A percentile compares a stretch with the other conserved stretches of the same genome.
phyloP scores from a whole-genome alignment of 2,113 vertebrate species.

The Notothenia rossii region DNA sequence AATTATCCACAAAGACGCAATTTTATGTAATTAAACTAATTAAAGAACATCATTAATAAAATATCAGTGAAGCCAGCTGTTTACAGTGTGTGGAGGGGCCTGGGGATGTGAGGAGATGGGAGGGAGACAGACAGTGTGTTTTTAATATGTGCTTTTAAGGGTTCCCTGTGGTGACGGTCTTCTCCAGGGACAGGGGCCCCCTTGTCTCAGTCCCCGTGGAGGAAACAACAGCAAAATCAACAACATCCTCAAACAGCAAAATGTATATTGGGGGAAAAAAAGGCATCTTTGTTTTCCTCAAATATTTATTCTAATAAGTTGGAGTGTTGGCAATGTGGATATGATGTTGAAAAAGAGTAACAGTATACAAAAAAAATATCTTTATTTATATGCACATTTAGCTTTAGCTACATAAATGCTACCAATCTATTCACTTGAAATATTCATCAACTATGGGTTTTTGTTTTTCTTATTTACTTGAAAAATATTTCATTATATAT shows the following conservation, averaged over 20 bases:
- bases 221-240: slow-evolving; percentile 73
- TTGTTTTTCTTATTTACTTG: not conserved
- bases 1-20: slow-evolving; percentile 84
- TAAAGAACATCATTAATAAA: slow-evolving; percentile 89
- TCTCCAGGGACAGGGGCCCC: slow-evolving; percentile 68
- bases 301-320: slow-evolving; percentile 39
- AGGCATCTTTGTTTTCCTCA: slow-evolving; percentile 32
- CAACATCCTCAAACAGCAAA: slow-evolving; percentile 64
- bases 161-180: slow-evolving; percentile 70
- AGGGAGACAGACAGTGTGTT: slow-evolving; percentile 74
- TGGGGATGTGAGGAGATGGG: slow-evolving; percentile 69
- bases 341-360: not conserved
- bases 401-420: not conserved
- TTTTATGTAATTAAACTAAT: slow-evolving; percentile 87
- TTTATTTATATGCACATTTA: not conserved
- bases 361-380: not conserved
- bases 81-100: slow-evolving; percentile 80
- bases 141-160: slow-evolving; percentile 86
- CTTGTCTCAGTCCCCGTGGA: slow-evolving; percentile 66
- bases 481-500: not conserved
- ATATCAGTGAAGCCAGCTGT: slow-evolving; percentile 86
- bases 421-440: not conserved
- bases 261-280: slow-evolving; percentile 24
- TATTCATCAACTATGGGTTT: not conserved
- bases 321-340: not conserved